Evolutionary conservation across 2,113 vertebrate genomes (phyloP).

Genomic region (Camelus dromedarius): DNA sequence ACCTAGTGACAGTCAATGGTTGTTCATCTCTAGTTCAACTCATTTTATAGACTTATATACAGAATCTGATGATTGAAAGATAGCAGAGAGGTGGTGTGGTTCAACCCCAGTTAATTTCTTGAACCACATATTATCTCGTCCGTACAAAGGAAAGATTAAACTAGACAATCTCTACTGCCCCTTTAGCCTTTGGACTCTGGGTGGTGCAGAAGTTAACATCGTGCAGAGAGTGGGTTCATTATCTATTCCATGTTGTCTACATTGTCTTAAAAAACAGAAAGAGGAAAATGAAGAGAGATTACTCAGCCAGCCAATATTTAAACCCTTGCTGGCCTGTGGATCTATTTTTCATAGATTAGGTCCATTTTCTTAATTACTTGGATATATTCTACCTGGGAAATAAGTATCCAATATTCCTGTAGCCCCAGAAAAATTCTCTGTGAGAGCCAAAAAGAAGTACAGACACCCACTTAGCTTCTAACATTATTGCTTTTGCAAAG

Average conservation of each 20-base stretch:
- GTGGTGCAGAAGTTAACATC: neutral
- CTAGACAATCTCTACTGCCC: neutral
- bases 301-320: neutral
- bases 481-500: slow-evolving; percentile 34
- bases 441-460: slow-evolving; percentile 10
- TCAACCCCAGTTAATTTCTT: neutral
- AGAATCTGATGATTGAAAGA: neutral
- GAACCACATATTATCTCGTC: neutral
- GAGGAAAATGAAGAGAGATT: neutral
- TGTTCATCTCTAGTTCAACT: neutral
- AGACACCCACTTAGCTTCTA: neutral
- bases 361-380: slow-evolving; percentile 35
- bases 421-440: neutral
- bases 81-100: neutral
- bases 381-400: neutral
- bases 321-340: neutral
- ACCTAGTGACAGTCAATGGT: neutral
- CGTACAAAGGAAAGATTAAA: neutral
- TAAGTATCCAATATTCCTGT: neutral
- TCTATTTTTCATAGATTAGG: slow-evolving; percentile 37
- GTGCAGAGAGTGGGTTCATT: neutral
- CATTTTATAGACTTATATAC: neutral
- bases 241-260: neutral
- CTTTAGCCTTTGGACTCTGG: neutral
- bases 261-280: neutral